Conservation (phyloP, 2,888 invertebrate species). For the Acrocera orbiculus region DNA sequence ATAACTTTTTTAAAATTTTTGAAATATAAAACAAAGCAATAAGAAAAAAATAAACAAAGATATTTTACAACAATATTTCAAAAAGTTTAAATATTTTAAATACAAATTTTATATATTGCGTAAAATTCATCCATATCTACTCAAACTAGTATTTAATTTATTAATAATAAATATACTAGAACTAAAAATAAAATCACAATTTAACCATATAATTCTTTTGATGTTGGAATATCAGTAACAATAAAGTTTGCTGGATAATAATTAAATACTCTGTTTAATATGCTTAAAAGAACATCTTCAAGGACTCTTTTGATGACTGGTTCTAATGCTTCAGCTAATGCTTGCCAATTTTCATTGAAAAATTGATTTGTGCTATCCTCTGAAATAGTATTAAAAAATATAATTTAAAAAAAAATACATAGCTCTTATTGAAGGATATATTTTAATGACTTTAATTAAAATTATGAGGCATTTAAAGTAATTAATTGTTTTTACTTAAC, state of each 20-base stretch:
- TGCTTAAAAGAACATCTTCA: constrained; percentile 48
- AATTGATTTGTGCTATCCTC: constrained; percentile 60
- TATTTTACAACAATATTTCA: too few species aligned
- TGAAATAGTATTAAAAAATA: constrained; percentile 24
- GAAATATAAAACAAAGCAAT: too few species aligned
- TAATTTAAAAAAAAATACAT: too few species aligned
- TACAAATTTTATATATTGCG: background rate
- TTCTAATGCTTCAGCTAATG: constrained; percentile 50
- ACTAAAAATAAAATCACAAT: background rate
- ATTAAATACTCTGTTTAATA: constrained; percentile 47
- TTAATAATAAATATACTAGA: background rate
- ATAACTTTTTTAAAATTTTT: too few species aligned
- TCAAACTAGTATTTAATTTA: background rate
- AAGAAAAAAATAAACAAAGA: too few species aligned
- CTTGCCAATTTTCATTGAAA: constrained; percentile 55
- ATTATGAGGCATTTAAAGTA: too few species aligned
- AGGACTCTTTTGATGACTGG: constrained; percentile 52
- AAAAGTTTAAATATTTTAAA: too few species aligned
- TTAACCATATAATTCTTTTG: constrained; percentile 24
- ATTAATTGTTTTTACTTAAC: too few species aligned
- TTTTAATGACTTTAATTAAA: too few species aligned
- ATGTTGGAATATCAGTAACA: constrained; percentile 40
- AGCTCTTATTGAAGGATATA: too few species aligned
- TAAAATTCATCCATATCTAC: background rate
- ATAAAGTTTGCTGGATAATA: constrained; percentile 52